phyloP scores from a whole-genome alignment of 1,140 invertebrate species.

The Micrasema minimum region DNA sequence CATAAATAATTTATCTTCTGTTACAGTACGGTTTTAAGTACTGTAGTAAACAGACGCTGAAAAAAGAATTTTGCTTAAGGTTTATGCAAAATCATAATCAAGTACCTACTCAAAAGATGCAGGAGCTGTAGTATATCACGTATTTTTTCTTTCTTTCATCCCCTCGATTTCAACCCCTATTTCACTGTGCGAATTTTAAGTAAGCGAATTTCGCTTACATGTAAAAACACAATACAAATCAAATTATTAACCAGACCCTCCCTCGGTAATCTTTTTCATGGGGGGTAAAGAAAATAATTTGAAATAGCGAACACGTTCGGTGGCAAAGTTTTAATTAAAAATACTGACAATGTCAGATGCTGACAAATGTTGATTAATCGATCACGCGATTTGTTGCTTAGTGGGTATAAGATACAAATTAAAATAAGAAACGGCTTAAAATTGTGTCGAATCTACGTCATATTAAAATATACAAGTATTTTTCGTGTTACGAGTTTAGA shows the following conservation, averaged over 20 bases:
- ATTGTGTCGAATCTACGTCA: too few relatives aligned
- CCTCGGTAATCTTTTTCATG: neutral
- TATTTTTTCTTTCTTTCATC: neutral
- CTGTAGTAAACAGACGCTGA: too few relatives aligned
- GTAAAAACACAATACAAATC: constrained; percentile 8
- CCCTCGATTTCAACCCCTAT: neutral
- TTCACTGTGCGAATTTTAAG: constrained; percentile 1
- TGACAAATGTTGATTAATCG: constrained; percentile 1
- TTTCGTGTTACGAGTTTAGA: too few relatives aligned
- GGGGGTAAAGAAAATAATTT: neutral
- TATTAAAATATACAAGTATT: too few relatives aligned
- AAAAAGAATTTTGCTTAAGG: too few relatives aligned
- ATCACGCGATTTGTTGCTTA: neutral
- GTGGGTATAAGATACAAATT: too few relatives aligned
- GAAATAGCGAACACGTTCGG: constrained; percentile 2
- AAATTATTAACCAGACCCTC: constrained; percentile 1
- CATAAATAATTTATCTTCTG: too few relatives aligned
- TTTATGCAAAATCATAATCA: too few relatives aligned
- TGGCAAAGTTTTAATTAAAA: constrained; percentile 9
- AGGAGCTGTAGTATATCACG: neutral
- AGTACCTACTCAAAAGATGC: too few relatives aligned
- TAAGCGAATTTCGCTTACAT: constrained; percentile 15
- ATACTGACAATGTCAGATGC: neutral
- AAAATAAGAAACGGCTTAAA: too few relatives aligned
- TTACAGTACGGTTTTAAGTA: too few relatives aligned